Conservation (phyloP, 2,888 invertebrate genomes). For the Ochropacha duplaris region DNA sequence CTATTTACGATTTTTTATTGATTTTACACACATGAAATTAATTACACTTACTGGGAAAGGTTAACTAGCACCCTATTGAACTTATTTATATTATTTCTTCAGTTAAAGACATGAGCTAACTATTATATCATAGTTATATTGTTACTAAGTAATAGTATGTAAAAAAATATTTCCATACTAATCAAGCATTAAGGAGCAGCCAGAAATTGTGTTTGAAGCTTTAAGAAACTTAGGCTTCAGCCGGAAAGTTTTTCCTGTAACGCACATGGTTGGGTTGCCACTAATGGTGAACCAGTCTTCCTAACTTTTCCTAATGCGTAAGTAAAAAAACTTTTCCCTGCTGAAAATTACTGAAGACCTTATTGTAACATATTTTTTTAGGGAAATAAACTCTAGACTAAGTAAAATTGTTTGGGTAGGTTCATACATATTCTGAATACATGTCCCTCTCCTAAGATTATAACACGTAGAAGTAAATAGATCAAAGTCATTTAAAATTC, state of each 20-base stretch:
- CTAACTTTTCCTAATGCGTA: conserved; percentile 45
- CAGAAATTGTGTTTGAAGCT: conserved; percentile 68
- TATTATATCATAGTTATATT: too few species aligned
- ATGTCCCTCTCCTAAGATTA: neutral
- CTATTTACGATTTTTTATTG: too few species aligned
- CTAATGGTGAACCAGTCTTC: conserved; percentile 69
- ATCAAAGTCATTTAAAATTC: too few species aligned
- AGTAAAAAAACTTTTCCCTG: conserved; percentile 46
- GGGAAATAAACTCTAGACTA: conserved; percentile 37
- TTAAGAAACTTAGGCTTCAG: conserved; percentile 70
- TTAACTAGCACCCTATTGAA: too few species aligned
- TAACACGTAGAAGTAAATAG: too few species aligned
- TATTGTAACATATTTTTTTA: conserved; percentile 43
- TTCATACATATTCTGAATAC: neutral
- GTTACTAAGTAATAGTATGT: too few species aligned
- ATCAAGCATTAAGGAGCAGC: conserved; percentile 27
- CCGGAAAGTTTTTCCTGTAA: conserved; percentile 64
- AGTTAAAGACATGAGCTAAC: too few species aligned
- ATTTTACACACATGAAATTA: too few species aligned
- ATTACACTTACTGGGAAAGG: too few species aligned
- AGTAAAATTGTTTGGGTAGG: neutral
- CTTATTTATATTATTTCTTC: too few species aligned
- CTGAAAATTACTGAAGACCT: conserved; percentile 58
- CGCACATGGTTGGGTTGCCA: conserved; percentile 68
- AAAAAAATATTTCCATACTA: conserved; percentile 24